Conservation (phyloP, 2,113 vertebrate species). For the Lethenteron camtschaticum region DNA sequence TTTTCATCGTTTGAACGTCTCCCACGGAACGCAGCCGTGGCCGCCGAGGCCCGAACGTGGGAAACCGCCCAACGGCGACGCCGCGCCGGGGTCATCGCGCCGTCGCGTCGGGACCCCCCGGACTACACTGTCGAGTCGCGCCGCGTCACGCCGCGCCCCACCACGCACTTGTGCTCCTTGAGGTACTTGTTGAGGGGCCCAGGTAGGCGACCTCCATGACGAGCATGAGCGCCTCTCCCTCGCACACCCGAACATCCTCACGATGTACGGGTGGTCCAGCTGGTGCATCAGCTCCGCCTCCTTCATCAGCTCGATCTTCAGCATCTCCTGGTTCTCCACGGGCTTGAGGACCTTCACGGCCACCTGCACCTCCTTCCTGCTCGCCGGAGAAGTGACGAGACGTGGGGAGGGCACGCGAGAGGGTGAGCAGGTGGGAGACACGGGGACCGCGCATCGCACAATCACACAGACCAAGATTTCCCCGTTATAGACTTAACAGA, state of each 20-base stretch:
- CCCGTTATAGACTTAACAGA: too few relatives aligned
- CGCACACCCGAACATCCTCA: conserved; percentile 95
- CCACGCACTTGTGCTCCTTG: conserved; percentile 51
- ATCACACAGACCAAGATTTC: too few relatives aligned
- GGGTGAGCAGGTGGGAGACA: too few relatives aligned
- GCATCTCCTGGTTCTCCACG: conserved; percentile 35
- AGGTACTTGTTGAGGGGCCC: conserved; percentile 70
- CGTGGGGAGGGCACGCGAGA: too few relatives aligned
- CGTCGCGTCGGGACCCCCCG: not conserved
- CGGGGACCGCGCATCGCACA: too few relatives aligned
- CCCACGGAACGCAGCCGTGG: not conserved
- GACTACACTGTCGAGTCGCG: too few relatives aligned
- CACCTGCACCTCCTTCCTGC: conserved; percentile 50
- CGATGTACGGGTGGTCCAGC: conserved; percentile 86
- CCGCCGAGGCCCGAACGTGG: not conserved
- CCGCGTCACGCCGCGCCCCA: not conserved
- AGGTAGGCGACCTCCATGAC: conserved; percentile 95
- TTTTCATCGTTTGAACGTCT: not conserved
- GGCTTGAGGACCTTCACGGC: conserved; percentile 91
- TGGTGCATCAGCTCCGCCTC: conserved; percentile 90
- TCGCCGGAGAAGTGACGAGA: too few relatives aligned
- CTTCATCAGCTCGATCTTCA: conserved; percentile 56
- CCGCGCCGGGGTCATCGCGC: not conserved
- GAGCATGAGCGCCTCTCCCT: conserved; percentile 77
- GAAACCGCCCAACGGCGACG: not conserved